Conservation (phyloP, 1,140 invertebrate genomes). For the Cyrtorhinus lividipennis region DNA sequence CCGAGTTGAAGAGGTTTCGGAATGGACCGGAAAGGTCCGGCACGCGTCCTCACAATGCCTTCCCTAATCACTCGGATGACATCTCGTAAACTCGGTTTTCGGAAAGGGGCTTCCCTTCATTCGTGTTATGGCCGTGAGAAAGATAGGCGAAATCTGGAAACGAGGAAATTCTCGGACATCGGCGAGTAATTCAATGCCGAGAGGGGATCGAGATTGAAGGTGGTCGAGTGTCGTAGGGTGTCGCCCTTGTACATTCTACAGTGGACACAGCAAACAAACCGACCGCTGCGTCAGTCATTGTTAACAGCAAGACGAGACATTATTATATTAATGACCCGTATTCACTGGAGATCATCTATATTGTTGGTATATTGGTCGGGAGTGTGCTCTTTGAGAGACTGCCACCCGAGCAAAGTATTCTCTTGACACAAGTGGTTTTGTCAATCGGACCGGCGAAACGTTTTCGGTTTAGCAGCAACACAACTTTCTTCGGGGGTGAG, state of each 20-base stretch:
- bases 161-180: neutral
- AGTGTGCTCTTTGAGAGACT: too few species aligned
- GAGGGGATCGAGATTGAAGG: neutral
- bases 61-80: constrained; percentile 4
- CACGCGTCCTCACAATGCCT: neutral
- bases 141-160: neutral
- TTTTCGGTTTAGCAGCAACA: too few species aligned
- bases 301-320: too few species aligned
- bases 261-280: neutral
- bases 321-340: too few species aligned
- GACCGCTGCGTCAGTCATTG: neutral
- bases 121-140: constrained; percentile 1
- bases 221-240: neutral
- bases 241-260: neutral
- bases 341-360: too few species aligned
- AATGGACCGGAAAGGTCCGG: neutral
- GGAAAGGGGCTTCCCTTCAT: neutral
- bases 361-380: too few species aligned
- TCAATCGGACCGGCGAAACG: too few species aligned
- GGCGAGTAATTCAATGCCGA: neutral
- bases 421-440: too few species aligned
- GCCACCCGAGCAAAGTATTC: too few species aligned
- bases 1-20: neutral
- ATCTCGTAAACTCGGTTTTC: constrained; percentile 5
- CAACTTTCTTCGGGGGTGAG: too few species aligned